These are phyloP conservation scores for Dione vanillae DNA, from an alignment of 2,888 invertebrate species.

Conservation along the genomic window DNA sequence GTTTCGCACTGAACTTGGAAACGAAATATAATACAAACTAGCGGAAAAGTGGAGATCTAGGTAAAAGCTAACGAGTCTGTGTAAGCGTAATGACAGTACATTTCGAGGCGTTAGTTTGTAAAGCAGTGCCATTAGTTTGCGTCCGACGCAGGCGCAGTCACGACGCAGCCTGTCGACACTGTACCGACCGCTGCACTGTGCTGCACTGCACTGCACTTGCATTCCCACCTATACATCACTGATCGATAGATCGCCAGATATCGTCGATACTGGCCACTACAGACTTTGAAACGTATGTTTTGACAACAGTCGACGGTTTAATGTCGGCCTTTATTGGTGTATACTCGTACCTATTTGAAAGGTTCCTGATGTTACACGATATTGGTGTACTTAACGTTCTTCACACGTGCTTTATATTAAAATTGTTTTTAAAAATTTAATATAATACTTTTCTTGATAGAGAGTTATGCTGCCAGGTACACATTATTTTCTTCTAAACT, in stretches of 20 bases:
- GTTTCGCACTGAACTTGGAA: neutral
- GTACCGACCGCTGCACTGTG: no score
- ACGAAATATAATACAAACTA: neutral
- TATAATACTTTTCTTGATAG: no score
- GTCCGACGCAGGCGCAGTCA: conserved; percentile 33
- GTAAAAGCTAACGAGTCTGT: conserved; percentile 7
- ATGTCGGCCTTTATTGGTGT: conserved; percentile 41
- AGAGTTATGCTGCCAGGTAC: no score
- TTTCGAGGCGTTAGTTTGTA: conserved; percentile 44
- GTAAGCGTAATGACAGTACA: conserved; percentile 29
- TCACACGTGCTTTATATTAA: neutral
- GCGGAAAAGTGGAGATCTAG: conserved; percentile 10
- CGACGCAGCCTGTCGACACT: conserved; percentile 40
- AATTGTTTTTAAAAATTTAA: neutral
- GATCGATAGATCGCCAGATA: conserved; percentile 45
- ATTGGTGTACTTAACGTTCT: neutral
- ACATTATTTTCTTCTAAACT: no score
- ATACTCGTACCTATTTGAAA: conserved; percentile 33
- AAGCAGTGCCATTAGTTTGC: conserved; percentile 43
- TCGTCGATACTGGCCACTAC: conserved; percentile 44
- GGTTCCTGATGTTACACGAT: conserved; percentile 6
- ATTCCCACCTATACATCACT: conserved; percentile 45
- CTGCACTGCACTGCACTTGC: conserved; percentile 38
- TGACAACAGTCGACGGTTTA: conserved; percentile 44
- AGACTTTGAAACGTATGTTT: conserved; percentile 47